Evolutionary conservation across 1,140 invertebrate genomes (phyloP), one percentile per base, ranked within the genome.

Genomic region (Pseudomyrmex sp.): DNA sequence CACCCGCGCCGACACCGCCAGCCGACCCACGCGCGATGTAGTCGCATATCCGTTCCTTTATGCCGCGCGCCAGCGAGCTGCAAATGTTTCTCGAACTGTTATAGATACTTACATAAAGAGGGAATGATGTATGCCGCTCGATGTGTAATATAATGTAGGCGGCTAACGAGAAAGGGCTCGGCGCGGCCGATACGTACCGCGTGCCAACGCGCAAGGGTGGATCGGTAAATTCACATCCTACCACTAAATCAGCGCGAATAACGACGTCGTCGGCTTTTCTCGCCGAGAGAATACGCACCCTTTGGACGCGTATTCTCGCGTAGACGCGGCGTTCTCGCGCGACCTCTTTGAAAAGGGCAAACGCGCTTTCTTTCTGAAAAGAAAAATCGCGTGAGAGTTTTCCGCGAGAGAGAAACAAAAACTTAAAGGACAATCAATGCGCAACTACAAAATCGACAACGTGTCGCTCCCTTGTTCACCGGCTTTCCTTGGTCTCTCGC

Each of bases 121-220:
- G 72, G 89, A 93, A 93, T 93, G 93, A 94, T 93, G 91, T 91
- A 94, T 93, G 91, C 88, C 87, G 85, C 86, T 90, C 93, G 87
- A 93, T 94, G 89, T 91, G 89, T 93, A 93, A 94, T 93, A 93
- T 93, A 94, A 93, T 92, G 92, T 93, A 92, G 93, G 91, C 92
- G 93, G 93, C 90, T 93, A 93, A 94, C 92, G 92, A 93, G 92
- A 93, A 93, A 93, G 91, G 90, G 89, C 88, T 85, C 88, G 83
- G 76, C 59, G 48, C 23, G 58, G 68, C 44, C 46, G 83, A 23
- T 72, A 72, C 63, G 75, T 80, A 80, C 87, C 82, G 72, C 82
- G 23, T 46, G 87, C 63, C 46, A 35, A 35, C 23, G 85, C 87
- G 85, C 91, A 91, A 92, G 90, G 91, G 88, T 90, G 90, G 89